Conservation (phyloP, 2,113 vertebrate species). For the Oophaga pumilio region DNA sequence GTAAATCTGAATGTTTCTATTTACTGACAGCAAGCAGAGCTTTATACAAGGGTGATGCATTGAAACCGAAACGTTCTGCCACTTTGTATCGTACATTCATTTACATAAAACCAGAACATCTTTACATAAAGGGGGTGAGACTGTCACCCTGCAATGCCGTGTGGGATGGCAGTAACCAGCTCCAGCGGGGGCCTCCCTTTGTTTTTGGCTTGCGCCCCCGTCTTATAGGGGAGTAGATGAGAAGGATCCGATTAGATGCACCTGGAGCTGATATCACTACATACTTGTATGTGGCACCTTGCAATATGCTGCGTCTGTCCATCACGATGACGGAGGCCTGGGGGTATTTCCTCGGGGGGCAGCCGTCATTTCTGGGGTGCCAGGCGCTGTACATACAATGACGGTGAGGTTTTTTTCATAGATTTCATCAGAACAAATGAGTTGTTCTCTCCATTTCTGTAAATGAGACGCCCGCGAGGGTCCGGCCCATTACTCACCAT, state of each 20-base stretch:
- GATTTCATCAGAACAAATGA: slow-evolving; percentile 76
- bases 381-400: slow-evolving; percentile 82
- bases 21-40: not conserved
- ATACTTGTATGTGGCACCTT: not conserved
- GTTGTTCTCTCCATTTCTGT: slow-evolving; percentile 74
- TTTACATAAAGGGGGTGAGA: too few relatives aligned
- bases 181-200: too few relatives aligned
- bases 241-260: not conserved
- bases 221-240: too few relatives aligned
- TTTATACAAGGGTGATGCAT: too few relatives aligned
- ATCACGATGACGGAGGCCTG: slow-evolving; percentile 85
- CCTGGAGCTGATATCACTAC: not conserved
- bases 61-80: too few relatives aligned
- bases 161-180: too few relatives aligned
- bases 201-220: too few relatives aligned
- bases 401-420: slow-evolving; percentile 84
- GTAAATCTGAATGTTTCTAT: too few relatives aligned
- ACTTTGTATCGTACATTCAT: too few relatives aligned
- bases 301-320: slow-evolving; percentile 43
- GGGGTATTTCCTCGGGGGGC: slow-evolving; percentile 81
- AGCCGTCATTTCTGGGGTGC: slow-evolving; percentile 79
- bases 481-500: slow-evolving; percentile 77
- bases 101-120: too few relatives aligned
- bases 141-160: too few relatives aligned
- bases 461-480: slow-evolving; percentile 78